Base-by-base conservation (phyloP, 2,797 vertebrate species). In the Valencia hispanica region DNA sequence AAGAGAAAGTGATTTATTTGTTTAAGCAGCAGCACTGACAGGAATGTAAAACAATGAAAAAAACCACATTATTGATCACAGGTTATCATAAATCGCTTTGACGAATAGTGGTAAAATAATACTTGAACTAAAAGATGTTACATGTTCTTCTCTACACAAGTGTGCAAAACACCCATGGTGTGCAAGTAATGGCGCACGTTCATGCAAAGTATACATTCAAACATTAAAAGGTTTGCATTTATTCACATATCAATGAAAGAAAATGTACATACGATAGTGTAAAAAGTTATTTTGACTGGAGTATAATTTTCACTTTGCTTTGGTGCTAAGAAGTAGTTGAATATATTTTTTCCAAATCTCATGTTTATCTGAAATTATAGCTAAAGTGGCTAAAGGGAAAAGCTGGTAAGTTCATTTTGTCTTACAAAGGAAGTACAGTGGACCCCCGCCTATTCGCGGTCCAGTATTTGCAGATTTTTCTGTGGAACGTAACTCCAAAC, bases 1-100 rank as follows among this genome's bases (percentile, higher is more conserved):
- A 71, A 84, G 83, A 81, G 72, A 65, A 88, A 84, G 63, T 12
- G 47, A 86, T 94, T 94, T 93, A 94, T 93, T 94, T 73, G 68
- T 78, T 79, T 63, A 87, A 89, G 87, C 87, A 92, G 92, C 89
- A 92, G 79, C 85, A 73, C 70, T 85, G 75, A 80, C 74, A 86
- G 59, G 43, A 77, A 68, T 59, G 22, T 85, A 71, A 82, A 84
- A 79, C 68, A 79, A 82, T 50, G 68, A 86, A 51, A 86, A 87
- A n/a, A n/a, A n/a, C n/a, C 66, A 86, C 82, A 84, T 30, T 53
- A 73, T 18, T 27, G 20, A 79, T 75, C 72, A 75, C 45, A 75
- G 77, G 41, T 83, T 82, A 74, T 47, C 55, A 55, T 75, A 47
- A 82, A 72, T 75, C 1, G 15, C 36, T 73, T 80, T 30, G 20